Evolutionary conservation across 1,140 invertebrate genomes (phyloP), one percentile per base, ranked within the genome.

Genomic region (Lethocerus indicus): DNA sequence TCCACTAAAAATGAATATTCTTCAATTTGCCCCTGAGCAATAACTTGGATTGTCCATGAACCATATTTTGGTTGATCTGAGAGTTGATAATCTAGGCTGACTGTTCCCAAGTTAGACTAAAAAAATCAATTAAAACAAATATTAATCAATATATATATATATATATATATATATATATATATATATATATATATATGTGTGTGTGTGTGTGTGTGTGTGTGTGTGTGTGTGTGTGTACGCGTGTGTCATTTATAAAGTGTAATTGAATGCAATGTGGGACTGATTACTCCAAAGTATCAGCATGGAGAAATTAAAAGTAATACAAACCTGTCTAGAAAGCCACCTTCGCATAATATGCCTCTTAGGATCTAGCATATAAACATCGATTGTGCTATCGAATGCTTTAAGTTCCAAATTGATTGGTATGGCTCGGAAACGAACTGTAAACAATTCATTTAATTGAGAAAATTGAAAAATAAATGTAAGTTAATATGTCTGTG

Each of bases 1-100:
- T 95, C 88, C 0, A 96, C 88, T 3, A 76, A 62, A 64, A 95
- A 94, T 9, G 72, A 75, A 39, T 84, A 78, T 60, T 89, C 84
- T 63, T 91, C 85, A 37, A 85, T 67, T 65, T 91, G 84, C 25
- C 84, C 82, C 63, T 93, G 81, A 1, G 89, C 91, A 52, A 85
- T 76, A 0, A 94, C 83, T 53, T 81, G 74, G 50, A 97, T 87
- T 13, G 75, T 81, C 91, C 91, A 96, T 58, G 87, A 81, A 6
- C 92, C 92, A 63, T 83, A 93, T 25, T 85, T 76, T 0, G 91
- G 88, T 61, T 93, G 89, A 65, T 92, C 83, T 0, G 90, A 87
- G 13, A 98, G 64, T 57, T 80, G 78, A 65, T 95, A 96, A 21
- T 82, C 77, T 50, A 95, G 68, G 53, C 87, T 92, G 4, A 96